Conservation (phyloP, 2,113 vertebrate genomes). For the Scomber scombrus region DNA sequence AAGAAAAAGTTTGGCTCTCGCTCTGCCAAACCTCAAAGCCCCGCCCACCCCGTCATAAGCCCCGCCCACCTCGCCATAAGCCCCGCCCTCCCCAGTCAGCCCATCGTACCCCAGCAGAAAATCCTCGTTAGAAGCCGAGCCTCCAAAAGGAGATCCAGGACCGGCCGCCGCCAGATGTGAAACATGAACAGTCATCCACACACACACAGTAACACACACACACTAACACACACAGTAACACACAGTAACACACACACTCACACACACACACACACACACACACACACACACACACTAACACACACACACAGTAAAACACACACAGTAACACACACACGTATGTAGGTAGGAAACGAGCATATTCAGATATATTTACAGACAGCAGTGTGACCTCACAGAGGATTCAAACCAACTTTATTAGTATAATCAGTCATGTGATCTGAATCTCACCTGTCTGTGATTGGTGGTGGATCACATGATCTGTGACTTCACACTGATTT, state of each 20-base stretch:
- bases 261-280: not conserved
- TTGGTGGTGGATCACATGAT: too few species aligned
- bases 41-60: constrained; percentile 18
- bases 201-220: not conserved
- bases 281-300: not conserved
- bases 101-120: constrained; percentile 56
- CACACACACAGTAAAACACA: not conserved
- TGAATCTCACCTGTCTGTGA: too few species aligned
- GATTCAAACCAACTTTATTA: too few species aligned
- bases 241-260: not conserved
- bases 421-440: too few species aligned
- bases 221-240: not conserved
- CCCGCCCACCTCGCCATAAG: constrained; percentile 4
- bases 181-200: not conserved
- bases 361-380: not conserved
- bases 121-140: constrained; percentile 37
- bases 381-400: too few species aligned
- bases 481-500: not conserved
- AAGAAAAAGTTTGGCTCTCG: constrained; percentile 54
- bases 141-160: constrained; percentile 68
- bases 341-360: not conserved
- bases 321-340: not conserved
- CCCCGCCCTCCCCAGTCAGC: constrained; percentile 19
- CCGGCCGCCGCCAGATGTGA: constrained; percentile 64
- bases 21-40: constrained; percentile 29